Evolutionary conservation across 2,797 vertebrate species (phyloP), one percentile per base, ranked within the genome.

Genomic region (Pseudochaenichthys georgianus): DNA sequence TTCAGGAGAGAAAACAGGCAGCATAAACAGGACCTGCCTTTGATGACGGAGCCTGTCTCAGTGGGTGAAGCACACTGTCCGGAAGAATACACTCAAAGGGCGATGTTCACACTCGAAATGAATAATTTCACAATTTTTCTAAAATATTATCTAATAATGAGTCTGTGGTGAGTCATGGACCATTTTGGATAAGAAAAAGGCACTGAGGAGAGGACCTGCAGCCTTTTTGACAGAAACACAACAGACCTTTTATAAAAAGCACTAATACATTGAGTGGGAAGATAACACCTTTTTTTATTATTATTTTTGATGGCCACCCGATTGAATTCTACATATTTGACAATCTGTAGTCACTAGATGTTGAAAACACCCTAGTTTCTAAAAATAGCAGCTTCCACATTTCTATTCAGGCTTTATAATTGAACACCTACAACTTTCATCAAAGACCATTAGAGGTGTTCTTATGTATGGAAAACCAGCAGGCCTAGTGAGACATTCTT

Each of bases 71-170:
- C 52, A 42, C 53, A 4, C 58, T 3, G 67, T 63, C 17, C 46
- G 3, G 51, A 58, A 47, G 52, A 62, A 71, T 8, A 23, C 68
- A 15, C 54, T 77, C 28, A 69, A 77, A 71, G 70, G 77, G 63
- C 13, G 19, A 73, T 17, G 81, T 85, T 88, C 79, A 89, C 86
- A 88, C 77, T 74, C 16, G 8, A 67, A 60, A 78, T 75, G 60
- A 88, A 84, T 81, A 78, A 84, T 84, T 74, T 53, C 59, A 75
- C 13, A 15, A 54, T 68, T 81, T 80, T 38, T 64, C 64, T 59
- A 38, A 58, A 71, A 70, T 2, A 47, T 78, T 78, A 64, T 84
- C 75, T 81, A 72, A 81, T 71, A 79, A 85, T 76, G 79, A 89
- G 70, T 84, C 59, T 42, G 51, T 8, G 48, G 7, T 80, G 82